phyloP scores from a whole-genome alignment of 2,113 vertebrate genomes.

The Urocolius indicus region DNA sequence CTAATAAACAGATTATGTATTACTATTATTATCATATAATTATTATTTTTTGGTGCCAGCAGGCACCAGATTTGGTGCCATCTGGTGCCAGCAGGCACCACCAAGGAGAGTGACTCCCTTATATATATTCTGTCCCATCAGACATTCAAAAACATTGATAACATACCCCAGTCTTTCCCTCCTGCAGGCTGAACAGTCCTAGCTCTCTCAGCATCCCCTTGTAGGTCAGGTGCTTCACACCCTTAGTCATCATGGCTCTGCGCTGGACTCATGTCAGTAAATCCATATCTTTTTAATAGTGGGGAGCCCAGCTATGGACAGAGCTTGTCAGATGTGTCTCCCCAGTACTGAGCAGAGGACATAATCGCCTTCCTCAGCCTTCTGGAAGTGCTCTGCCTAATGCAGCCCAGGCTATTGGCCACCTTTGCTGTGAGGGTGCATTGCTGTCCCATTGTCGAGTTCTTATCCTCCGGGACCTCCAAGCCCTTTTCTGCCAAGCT shows the following conservation, averaged over 20 bases:
- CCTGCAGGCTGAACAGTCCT: neutral
- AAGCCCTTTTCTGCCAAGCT: neutral
- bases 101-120: neutral
- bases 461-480: neutral
- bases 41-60: neutral
- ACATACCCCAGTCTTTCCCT: no score
- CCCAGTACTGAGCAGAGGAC: neutral
- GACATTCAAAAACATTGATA: fast-evolving
- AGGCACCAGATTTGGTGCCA: no score
- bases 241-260: no score
- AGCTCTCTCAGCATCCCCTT: neutral
- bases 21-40: no score
- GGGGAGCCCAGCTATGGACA: neutral
- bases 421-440: neutral
- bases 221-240: neutral
- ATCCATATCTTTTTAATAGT: neutral
- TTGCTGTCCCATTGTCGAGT: neutral
- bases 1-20: neutral
- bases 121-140: neutral
- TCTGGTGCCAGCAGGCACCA: neutral
- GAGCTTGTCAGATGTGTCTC: neutral
- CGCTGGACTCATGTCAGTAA: no score
- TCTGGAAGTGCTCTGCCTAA: neutral
- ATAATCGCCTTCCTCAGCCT: neutral
- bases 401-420: neutral